phyloP scores from a whole-genome alignment of 2,888 invertebrate species.

The Lypha dubia region DNA sequence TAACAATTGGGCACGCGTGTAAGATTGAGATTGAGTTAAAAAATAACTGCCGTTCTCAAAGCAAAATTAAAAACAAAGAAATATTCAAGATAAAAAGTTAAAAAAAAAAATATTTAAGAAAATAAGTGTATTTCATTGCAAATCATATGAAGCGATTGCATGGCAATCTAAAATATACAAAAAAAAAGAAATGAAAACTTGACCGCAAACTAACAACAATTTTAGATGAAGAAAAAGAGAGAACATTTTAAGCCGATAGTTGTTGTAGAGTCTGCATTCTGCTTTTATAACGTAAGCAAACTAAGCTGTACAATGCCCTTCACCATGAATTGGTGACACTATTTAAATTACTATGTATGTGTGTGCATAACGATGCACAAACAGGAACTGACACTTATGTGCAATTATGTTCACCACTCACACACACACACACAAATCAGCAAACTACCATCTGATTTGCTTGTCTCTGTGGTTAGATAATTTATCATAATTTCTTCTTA shows the following conservation, averaged over 20 bases:
- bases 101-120: background rate
- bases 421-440: no score
- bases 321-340: constrained; percentile 12
- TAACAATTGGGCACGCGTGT: constrained; percentile 65
- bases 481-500: no score
- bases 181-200: background rate
- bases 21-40: constrained; percentile 45
- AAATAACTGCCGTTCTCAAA: constrained; percentile 37
- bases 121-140: constrained; percentile 32
- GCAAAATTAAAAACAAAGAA: background rate
- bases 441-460: no score
- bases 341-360: no score
- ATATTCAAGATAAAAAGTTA: constrained; percentile 19
- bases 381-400: no score
- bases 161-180: constrained; percentile 15
- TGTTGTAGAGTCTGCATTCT: background rate
- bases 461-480: no score
- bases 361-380: background rate
- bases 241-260: background rate
- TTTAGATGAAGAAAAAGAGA: constrained; percentile 39
- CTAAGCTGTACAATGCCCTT: constrained; percentile 34
- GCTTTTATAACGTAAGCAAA: background rate
- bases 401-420: no score
- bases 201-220: constrained; percentile 5
- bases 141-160: constrained; percentile 47